Evolutionary conservation across 2,797 vertebrate genomes (phyloP), one percentile per base, ranked within the genome.

Genomic region (Gadopsis marmoratus): DNA sequence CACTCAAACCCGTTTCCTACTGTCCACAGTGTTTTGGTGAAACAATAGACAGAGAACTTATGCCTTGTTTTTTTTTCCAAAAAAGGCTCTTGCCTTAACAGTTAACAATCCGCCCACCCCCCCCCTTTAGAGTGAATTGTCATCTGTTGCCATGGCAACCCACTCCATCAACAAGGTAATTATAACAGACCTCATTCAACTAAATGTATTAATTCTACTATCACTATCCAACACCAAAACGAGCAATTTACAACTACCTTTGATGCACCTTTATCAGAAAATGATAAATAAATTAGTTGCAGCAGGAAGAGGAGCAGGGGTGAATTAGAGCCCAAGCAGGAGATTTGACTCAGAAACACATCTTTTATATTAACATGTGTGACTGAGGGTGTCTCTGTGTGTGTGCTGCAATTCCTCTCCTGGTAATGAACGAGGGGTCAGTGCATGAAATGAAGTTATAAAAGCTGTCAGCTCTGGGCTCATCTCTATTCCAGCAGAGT

Each of bases 401-500:
- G 53, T 71, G 76, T 12, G 68, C 23, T 50, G 68, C 54, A 64
- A 63, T 77, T 85, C 26, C 62, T 84, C 75, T 45, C 31, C 67
- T 74, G 51, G 78, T 88, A 70, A 85, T 78, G 71, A 87, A 82
- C 0, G 23, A 88, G 55, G 65, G 75, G 66, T 84, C 83, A 78
- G 85, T 39, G 51, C 83, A 86, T 86, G 77, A 92, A 91, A 92
- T 92, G 23, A 90, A 87, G 90, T 85, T 89, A 82, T 83, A 86
- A 85, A 91, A 90, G 69, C 88, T 88, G 90, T 91, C 92, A 86
- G 86, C 62, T 74, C 43, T 55, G 68, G 51, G 66, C 88, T 95
- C 90, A 93, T 94, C 88, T 85, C 74, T 92, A 93, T 94, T 94
- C 94, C 73, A 82, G 83, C 64, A 23, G 82, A 88, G 84, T 93